Evolutionary conservation across 2,797 vertebrate species (phyloP), one percentile per base, ranked within the genome.

Genomic region (Phataginus tricuspis): DNA sequence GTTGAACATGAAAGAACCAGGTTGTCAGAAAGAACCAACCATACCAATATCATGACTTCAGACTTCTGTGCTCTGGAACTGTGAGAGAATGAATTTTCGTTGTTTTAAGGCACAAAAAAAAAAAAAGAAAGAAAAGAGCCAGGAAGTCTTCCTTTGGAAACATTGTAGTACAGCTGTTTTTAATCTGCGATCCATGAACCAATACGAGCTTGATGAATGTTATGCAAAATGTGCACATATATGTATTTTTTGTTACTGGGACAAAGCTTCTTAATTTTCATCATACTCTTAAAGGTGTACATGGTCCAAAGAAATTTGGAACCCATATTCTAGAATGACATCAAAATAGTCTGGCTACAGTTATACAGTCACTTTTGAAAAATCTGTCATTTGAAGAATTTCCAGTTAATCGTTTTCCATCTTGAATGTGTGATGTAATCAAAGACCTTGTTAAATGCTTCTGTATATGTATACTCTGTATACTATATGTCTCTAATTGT

Each of bases 181-280:
- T 95, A 84, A 75, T 34, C 4, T 83, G n/a, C 5, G 31, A 91
- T 77, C 42, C 45, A 88, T 90, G 74, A 75, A 85, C 10, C 42
- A 94, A 68, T 27, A 88, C 13, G 14, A 61, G 2, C 55, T 96
- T 86, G 31, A 85, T 68, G 18, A 91, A 82, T 88, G 92, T 79
- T 90, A 83, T 85, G 31, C 8, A 92, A 75, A 90, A 37, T 90
- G n/a, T 89, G 19, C 69, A 5, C 14, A 37, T 78, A 31, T 39
- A 69, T 42, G 1, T 75, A 63, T 94, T 16, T 90, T 77, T 88
- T 91, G 88, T 91, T 23, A 37, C 53, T 34, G 11, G 39, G 15
- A 29, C 53, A 90, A 83, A 39, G 1, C 14, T 61, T 15, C 16
- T 72, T 57, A 86, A 19, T 6, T 83, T 86, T 95, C 45, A 82